These are phyloP conservation scores for Sinotaia quadrata DNA, from an alignment of 2,888 invertebrate species.

Conservation along the genomic window DNA sequence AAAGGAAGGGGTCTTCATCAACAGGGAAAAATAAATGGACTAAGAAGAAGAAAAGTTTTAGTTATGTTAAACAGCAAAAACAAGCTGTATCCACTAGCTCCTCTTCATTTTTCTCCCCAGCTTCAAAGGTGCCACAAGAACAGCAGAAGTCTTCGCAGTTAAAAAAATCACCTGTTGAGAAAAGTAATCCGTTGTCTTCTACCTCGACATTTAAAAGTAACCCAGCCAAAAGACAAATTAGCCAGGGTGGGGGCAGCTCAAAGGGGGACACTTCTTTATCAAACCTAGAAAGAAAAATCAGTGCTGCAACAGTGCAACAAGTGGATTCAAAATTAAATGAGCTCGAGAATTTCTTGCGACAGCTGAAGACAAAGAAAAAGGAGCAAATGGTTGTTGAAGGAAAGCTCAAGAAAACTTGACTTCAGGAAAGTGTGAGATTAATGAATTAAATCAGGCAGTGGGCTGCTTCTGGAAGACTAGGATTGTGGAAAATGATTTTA, in stretches of 20 bases:
- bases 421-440: too few relatives aligned
- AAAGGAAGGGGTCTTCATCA: neutral
- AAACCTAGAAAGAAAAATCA: too few relatives aligned
- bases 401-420: slow-evolving; percentile 34
- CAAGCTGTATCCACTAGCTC: neutral
- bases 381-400: slow-evolving; percentile 45
- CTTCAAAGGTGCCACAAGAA: neutral
- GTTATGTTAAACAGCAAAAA: too few relatives aligned
- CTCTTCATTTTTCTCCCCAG: slow-evolving; percentile 3
- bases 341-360: slow-evolving; percentile 37
- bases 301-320: too few relatives aligned
- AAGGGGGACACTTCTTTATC: too few relatives aligned
- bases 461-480: too few relatives aligned
- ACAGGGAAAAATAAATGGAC: neutral
- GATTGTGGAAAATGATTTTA: too few relatives aligned
- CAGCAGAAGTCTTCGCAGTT: neutral
- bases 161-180: neutral
- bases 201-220: slow-evolving; percentile 4
- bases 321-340: slow-evolving; percentile 27
- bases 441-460: too few relatives aligned
- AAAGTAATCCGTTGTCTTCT: neutral
- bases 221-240: too few relatives aligned
- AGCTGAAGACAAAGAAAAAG: slow-evolving; percentile 46
- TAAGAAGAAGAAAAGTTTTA: too few relatives aligned
- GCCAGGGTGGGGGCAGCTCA: too few relatives aligned